Conservation (phyloP, 2,888 invertebrate species). For the Biston stratarius region DNA sequence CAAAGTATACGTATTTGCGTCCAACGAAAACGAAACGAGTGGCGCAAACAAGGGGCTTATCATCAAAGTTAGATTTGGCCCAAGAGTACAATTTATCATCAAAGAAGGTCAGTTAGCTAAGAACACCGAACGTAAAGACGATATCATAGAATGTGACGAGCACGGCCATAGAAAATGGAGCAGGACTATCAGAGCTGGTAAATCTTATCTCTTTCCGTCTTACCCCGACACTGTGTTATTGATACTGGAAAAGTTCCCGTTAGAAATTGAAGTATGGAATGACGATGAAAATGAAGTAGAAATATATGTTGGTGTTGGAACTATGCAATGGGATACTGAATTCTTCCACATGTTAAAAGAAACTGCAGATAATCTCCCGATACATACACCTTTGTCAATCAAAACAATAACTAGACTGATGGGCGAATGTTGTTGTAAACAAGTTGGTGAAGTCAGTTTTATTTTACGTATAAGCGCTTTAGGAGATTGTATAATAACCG, state of each 20-base stretch:
- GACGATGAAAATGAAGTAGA: conserved; percentile 72
- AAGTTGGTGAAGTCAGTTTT: conserved; percentile 75
- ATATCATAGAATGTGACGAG: conserved; percentile 66
- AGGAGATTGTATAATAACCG: conserved; percentile 78
- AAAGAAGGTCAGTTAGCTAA: conserved; percentile 76
- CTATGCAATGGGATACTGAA: conserved; percentile 77
- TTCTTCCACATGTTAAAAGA: conserved; percentile 82
- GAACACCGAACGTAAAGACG: conserved; percentile 62
- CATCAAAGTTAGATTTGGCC: conserved; percentile 80
- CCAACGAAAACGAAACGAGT: conserved; percentile 61
- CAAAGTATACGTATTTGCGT: conserved; percentile 75
- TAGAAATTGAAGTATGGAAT: conserved; percentile 81
- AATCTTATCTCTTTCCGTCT: conserved; percentile 84
- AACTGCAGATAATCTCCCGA: conserved; percentile 64
- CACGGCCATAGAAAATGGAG: conserved; percentile 69
- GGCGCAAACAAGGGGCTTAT: conserved; percentile 76
- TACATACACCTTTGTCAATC: conserved; percentile 67
- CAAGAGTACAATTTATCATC: conserved; percentile 80
- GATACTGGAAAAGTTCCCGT: conserved; percentile 76
- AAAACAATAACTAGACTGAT: conserved; percentile 64
- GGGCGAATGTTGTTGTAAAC: conserved; percentile 71
- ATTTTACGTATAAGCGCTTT: conserved; percentile 81
- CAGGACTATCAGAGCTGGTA: conserved; percentile 78
- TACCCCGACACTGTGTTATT: conserved; percentile 77
- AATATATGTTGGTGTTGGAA: conserved; percentile 76